Evolutionary conservation across 2,888 invertebrate genomes (phyloP), one percentile per base, ranked within the genome.

Genomic region (Pammene fasciana): DNA sequence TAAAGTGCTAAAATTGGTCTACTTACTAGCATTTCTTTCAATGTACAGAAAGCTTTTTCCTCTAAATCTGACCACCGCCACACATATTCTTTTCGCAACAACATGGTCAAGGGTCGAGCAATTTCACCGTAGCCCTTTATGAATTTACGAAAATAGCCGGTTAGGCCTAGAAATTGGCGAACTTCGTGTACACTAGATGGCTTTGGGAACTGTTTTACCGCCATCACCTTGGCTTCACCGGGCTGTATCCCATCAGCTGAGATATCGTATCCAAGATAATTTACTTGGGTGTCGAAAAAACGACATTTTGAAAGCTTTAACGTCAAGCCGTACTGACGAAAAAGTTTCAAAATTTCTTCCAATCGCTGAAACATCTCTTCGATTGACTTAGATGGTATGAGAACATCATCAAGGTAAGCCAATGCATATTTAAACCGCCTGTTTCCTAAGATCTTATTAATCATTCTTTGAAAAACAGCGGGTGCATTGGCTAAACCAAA

Each of bases 401-500:
- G 46, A 1, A 46, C 14, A 9, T 46, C 46, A 2, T 46, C 46
- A 6, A 46, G 14, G 14, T 46, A 46, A 6, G 46, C 46, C 14
- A 14, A 14, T 6, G 46, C 46, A 46, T 16, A 46, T 14, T 46
- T 14, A 46, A 46, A 46, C 5, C 46, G 46, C 11, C 9, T 46
- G 14, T 46, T 46, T n/a, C 46, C 46, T 11, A 46, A 9, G 9
- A 46, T 46, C 14, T 46, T 46, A 46, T 46, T 46, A 46, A 46
- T 46, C 14, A 46, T n/a, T 14, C 46, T n/a, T 9, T 64, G 54
- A 26, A 64, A 64, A 10, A 54, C 43, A 18, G 64, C 52, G 5
- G 64, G 64, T 8, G 64, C 64, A 11, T 64, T 64, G 41, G 41
- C 41, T 0, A 64, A 9, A 5, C 64, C 64, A 18, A 64, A 64